A percentile compares a stretch with the other conserved stretches of the same genome.
phyloP scores from a whole-genome alignment of 1,140 invertebrate genomes.

The Grapholita molesta region DNA sequence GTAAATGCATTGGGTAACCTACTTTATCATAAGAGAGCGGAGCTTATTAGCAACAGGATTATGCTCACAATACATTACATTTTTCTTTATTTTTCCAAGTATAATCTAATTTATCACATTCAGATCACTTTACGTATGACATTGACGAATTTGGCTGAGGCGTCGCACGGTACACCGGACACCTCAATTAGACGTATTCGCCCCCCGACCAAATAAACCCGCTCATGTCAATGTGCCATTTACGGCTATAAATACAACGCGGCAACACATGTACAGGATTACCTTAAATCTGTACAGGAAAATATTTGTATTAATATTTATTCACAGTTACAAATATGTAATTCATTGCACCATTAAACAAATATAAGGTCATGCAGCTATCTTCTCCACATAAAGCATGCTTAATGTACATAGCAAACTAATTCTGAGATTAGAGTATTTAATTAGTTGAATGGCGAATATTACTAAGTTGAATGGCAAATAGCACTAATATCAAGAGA shows the following conservation, averaged over 20 bases:
- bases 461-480: too few relatives aligned
- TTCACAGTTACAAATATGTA: background rate
- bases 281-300: background rate
- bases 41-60: too few relatives aligned
- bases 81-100: too few relatives aligned
- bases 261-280: background rate
- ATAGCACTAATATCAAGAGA: too few relatives aligned
- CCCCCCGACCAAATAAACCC: background rate
- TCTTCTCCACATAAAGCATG: background rate
- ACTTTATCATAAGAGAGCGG: too few relatives aligned
- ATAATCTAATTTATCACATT: too few relatives aligned
- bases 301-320: background rate
- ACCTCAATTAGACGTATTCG: background rate
- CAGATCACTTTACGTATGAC: background rate
- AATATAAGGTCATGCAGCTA: background rate
- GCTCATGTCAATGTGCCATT: background rate
- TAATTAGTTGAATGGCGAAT: too few relatives aligned
- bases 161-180: background rate
- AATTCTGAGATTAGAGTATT: too few relatives aligned
- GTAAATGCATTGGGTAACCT: too few relatives aligned
- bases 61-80: too few relatives aligned
- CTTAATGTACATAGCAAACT: background rate
- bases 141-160: background rate
- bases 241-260: background rate
- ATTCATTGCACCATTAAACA: background rate